Evolutionary conservation across 2,797 vertebrate species (phyloP), one percentile per base, ranked within the genome.

Genomic region (Australoheros facetus): DNA sequence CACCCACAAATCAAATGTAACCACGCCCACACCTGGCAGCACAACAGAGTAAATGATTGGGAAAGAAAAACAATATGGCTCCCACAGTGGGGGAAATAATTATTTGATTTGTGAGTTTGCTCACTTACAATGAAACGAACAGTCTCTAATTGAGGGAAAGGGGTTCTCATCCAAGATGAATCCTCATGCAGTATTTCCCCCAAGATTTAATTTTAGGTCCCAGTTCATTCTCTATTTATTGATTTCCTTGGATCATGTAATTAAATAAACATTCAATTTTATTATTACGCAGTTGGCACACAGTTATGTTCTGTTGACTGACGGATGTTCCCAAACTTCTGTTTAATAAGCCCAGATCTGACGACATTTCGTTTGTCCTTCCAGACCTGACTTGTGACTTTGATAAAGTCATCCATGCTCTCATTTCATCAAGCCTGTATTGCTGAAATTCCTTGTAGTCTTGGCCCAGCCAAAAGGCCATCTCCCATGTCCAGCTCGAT

Each of bases 301-400:
- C 23, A 42, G 37, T 1, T 42, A 45, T 26, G 37, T 45, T 64
- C 39, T 64, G 21, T 4, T 64, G 37, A 66, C 39, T 66, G 23
- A 66, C 2, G 2, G 23, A 66, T 66, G 23, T 28, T 28, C 60
- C 14, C 60, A 45, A 66, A 45, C 39, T 45, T 62, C 59, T 64
- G 14, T 66, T 45, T 66, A 45, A 66, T 42, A 26, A 64, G 8
- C 3, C 39, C 39, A 64, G 37, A 64, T 64, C 60, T 64, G 60
- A 64, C 9, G 0, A 45, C 60, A 26, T 64, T 64, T 64, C 39
- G 26, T 64, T 64, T 64, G 60, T 64, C 21, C 39, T 45, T 26
- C 14, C 60, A 45, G 21, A 0, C 37, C 21, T 64, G 39, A 64
- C 21, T 39, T 14, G 3, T 17, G 0, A 42, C 37, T 45, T 64